Evolutionary conservation across 2,113 vertebrate genomes (phyloP).

Genomic region (Rhagologus leucostigma): DNA sequence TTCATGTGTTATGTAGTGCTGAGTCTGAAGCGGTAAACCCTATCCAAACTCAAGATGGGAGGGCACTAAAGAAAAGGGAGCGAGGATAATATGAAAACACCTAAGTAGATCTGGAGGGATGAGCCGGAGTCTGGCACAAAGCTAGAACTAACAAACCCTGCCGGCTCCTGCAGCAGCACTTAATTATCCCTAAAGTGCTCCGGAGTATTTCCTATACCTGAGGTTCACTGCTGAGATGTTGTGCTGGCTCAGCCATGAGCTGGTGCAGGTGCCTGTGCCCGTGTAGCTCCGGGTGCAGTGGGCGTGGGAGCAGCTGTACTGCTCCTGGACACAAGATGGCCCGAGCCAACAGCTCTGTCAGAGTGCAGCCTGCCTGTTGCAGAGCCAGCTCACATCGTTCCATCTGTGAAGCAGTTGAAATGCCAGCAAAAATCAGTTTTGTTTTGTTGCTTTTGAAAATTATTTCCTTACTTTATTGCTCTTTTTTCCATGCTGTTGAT

Average conservation of each 20-base stretch:
- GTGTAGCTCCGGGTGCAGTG: background rate
- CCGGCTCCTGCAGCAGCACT: background rate
- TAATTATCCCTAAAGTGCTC: background rate
- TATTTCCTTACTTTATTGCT: background rate
- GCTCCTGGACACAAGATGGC: constrained; percentile 36
- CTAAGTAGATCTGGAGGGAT: background rate
- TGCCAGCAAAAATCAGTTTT: background rate
- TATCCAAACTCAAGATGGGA: background rate
- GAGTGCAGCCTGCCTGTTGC: background rate
- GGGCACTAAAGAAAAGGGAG: background rate
- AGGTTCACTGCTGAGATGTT: background rate
- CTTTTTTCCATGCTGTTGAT: background rate
- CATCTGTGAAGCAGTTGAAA: background rate
- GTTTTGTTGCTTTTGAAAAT: background rate
- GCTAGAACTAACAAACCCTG: background rate
- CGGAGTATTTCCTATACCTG: background rate
- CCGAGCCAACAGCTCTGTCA: background rate
- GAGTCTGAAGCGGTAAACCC: background rate
- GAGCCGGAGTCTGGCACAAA: background rate
- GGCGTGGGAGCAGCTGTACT: background rate
- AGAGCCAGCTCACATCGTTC: background rate
- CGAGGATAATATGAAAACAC: background rate
- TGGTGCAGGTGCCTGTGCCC: background rate
- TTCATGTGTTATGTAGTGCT: background rate
- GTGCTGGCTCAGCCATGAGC: background rate